Base-by-base conservation (phyloP, 2,888 invertebrate genomes). In the Rotaria magnacalcarata region DNA sequence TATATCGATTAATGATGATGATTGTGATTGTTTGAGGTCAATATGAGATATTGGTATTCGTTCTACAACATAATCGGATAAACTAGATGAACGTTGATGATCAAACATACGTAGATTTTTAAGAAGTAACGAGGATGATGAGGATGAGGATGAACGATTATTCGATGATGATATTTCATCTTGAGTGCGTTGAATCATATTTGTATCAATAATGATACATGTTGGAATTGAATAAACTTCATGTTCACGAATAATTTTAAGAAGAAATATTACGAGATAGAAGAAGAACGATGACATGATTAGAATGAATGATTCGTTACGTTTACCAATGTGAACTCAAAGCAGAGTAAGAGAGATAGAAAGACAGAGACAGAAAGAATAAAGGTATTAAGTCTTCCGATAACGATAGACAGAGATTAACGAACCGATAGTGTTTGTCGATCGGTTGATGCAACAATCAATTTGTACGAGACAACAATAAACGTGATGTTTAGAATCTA, bases 191-290 rank as follows among this genome's bases (percentile, higher is more conserved):
- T 47, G 24, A n/a, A 80, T 24, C 24, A 47, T 47, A 47, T 80
- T 24, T 47, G 80, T 80, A 80, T 80, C 80, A 47, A 80, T 47
- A 47, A 80, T 80, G n/a, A 80, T 47, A 80, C 80, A 80, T 43
- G 80, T 80, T 47, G 80, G 80, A 47, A 80, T 14, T 5, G 80
- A 24, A n/a, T 43, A 80, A 34, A 67, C 19, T 27, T 34, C 34
- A 67, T 67, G 34, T 41, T 67, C 19, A 67, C 19, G 6, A 67
- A 67, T 16, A 34, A 67, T 19, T 34, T 27, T 67, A 34, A 27
- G 19, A 67, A 67, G 27, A 34, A 41, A 67, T 34, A 67, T 67
- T 67, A 34, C 7, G 5, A 67, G 34, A 34, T 67, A 67, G 34
- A 67, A 34, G 6, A 1, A 67, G 11, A 27, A 19, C 16, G 67